Evolutionary conservation across 2,113 vertebrate species (phyloP), one percentile per base, ranked within the genome.

Genomic region (Macquaria australasica): DNA sequence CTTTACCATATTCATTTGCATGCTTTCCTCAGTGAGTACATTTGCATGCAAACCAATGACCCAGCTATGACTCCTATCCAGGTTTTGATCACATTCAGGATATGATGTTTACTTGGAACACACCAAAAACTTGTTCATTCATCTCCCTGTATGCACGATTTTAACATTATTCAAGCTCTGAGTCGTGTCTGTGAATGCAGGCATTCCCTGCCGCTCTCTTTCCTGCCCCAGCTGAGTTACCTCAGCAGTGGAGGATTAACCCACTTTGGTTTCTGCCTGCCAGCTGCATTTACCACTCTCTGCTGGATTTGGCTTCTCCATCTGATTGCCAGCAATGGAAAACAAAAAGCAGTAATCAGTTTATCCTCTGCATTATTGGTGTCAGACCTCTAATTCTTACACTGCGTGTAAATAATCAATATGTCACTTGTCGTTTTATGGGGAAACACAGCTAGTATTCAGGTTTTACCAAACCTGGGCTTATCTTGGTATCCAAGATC

Each of bases 181-280:
- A 50, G 59, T 59, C 2, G 1, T 77, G n/a, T 48, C 28, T 45
- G 28, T 72, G 23, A 39, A n/a, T 70, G 34, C 39, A 41, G 39
- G 11, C 55, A 50, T 79, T 81, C 63, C 28, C 73, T 43, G 67
- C 20, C 20, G 28, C n/a, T 31, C 23, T 74, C 37, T 41, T 23
- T 73, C 28, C 67, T 79, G 41, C 70, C 31, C 18, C 0, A 68
- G 73, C 34, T 48, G 45, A 74, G 37, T 81, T 82, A 20, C 43
- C 34, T 56, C 60, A 73, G 86, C 73, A 53, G 34, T 55, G 8
- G 62, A 77, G 74, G 79, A 90, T 89, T 92, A 89, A 89, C 84
- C 82, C 79, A 87, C 73, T 89, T 90, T 81, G n/a, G 14, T 60
- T 72, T 70, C 48, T 67, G 71, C n/a, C 74, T 71, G 25, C 53